Percentiles rank a stretch among this genome's conserved stretches.
Evolutionary conservation across 2,113 vertebrate species (phyloP).

Genomic region (Tinamus guttatus): DNA sequence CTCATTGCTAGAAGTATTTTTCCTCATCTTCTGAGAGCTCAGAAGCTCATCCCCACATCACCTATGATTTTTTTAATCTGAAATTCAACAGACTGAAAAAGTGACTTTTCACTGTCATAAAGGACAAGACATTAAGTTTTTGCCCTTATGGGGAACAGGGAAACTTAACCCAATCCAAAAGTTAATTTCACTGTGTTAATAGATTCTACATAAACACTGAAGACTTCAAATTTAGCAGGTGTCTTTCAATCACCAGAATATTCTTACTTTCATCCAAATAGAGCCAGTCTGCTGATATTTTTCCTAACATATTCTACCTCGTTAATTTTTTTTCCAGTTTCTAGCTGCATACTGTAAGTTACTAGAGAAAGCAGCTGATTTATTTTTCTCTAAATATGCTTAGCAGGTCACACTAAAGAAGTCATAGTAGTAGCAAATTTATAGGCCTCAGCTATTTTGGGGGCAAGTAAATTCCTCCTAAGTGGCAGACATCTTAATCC

Average conservation of each 20-base stretch:
- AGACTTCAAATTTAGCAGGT: background rate
- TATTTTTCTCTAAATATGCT: background rate
- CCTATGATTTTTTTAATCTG: background rate
- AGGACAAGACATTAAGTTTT: background rate
- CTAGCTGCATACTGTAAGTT: background rate
- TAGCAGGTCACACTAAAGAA: background rate
- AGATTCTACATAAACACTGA: background rate
- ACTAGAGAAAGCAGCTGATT: background rate
- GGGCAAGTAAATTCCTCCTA: background rate
- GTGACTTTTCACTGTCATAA: background rate
- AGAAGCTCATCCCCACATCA: background rate
- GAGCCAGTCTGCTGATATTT: background rate
- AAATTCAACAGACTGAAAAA: background rate
- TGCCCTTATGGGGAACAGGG: background rate
- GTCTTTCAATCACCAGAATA: background rate
- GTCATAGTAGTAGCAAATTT: background rate
- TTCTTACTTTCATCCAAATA: background rate
- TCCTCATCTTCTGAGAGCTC: background rate
- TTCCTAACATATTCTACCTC: background rate
- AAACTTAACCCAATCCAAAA: rapidly evolving
- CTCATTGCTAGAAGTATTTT: background rate
- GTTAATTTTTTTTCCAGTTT: background rate
- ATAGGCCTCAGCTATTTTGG: background rate
- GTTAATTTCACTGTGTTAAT: background rate
- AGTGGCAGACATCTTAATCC: background rate